Evolutionary conservation across 2,888 invertebrate genomes (phyloP).

Genomic region (Acrobasis consociella): DNA sequence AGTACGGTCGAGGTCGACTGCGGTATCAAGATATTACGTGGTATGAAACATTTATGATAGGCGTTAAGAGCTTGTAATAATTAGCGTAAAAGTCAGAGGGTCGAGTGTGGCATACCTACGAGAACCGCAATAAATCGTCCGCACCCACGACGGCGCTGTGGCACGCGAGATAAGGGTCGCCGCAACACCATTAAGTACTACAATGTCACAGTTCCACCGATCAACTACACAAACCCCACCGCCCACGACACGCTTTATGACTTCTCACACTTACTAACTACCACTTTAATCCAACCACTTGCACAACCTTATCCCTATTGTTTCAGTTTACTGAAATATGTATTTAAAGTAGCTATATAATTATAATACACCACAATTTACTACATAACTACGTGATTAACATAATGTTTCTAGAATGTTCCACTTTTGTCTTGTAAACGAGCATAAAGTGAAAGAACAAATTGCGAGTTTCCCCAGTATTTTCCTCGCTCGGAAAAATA

Average conservation of each 20-base stretch:
- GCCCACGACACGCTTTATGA: constrained; percentile 53
- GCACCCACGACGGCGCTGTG: constrained; percentile 59
- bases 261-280: constrained; percentile 40
- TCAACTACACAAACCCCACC: constrained; percentile 50
- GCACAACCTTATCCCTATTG: constrained; percentile 11
- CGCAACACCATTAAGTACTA: constrained; percentile 67
- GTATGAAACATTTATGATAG: constrained; percentile 25
- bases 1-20: constrained; percentile 4
- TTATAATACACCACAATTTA: constrained; percentile 69
- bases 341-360: constrained; percentile 43
- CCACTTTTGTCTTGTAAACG: constrained; percentile 83
- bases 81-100: constrained; percentile 56
- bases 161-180: constrained; percentile 72
- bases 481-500: constrained; percentile 83
- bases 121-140: constrained; percentile 69
- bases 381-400: constrained; percentile 77
- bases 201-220: constrained; percentile 61
- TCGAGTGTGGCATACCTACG: constrained; percentile 51
- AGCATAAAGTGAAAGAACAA: constrained; percentile 84
- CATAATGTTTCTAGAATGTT: constrained; percentile 81
- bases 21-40: constrained; percentile 15
- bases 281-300: constrained; percentile 1
- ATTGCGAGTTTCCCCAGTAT: constrained; percentile 83
- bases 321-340: constrained; percentile 32
- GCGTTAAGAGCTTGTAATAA: constrained; percentile 48